phyloP scores from a whole-genome alignment of 2,113 vertebrate species.

The Aramus guarauna region DNA sequence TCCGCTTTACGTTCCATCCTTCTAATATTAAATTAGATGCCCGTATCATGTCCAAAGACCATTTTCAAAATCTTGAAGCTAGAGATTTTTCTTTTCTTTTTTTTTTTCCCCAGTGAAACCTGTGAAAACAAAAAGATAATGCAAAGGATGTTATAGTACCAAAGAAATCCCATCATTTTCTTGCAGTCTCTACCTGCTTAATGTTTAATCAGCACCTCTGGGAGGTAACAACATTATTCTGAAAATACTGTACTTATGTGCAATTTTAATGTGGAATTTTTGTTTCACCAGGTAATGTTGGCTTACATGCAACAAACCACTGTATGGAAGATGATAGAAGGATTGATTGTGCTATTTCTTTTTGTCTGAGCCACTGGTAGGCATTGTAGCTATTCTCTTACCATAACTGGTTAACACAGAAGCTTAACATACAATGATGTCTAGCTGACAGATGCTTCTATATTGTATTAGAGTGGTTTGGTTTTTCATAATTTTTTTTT shows the following conservation, averaged over 20 bases:
- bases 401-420: neutral
- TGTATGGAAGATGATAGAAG: neutral
- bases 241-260: constrained; percentile 29
- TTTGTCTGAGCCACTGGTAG: constrained; percentile 9
- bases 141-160: constrained; percentile 55
- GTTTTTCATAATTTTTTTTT: neutral
- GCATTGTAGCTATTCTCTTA: neutral
- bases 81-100: constrained; percentile 21
- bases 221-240: constrained; percentile 37
- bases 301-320: neutral
- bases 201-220: constrained; percentile 47
- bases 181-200: constrained; percentile 35
- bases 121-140: constrained; percentile 59
- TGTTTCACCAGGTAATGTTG: constrained; percentile 53
- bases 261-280: constrained; percentile 48
- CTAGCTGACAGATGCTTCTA: neutral
- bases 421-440: neutral
- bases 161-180: constrained; percentile 51
- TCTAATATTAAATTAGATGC: neutral
- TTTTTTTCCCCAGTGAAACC: constrained; percentile 28
- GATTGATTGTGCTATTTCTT: neutral
- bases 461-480: neutral
- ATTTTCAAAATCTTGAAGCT: constrained; percentile 20
- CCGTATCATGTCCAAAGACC: constrained; percentile 9
- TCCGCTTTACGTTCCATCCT: neutral